Evolutionary conservation across 1,140 invertebrate genomes (phyloP).

Genomic region (Leptinotarsa undecemlineata): DNA sequence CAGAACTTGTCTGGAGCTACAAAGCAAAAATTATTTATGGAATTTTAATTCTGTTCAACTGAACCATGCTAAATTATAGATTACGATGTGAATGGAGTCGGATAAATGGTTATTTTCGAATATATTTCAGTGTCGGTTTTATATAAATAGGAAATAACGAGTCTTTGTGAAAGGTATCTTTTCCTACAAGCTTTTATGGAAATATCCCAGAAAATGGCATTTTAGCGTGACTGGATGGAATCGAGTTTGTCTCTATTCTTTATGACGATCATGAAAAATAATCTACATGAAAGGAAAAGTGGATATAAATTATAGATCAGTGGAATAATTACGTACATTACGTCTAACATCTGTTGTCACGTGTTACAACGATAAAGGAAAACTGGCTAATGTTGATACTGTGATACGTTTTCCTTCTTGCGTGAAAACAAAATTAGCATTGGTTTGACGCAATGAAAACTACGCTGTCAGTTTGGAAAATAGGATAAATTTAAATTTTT

Average conservation of each 20-base stretch:
- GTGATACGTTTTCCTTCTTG: too few species aligned
- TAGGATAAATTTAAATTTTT: too few species aligned
- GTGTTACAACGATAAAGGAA: too few species aligned
- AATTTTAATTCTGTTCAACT: too few species aligned
- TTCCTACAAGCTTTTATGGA: not conserved
- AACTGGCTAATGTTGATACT: too few species aligned
- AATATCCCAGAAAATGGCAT: not conserved
- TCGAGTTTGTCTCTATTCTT: not conserved
- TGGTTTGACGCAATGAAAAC: too few species aligned
- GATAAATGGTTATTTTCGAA: not conserved
- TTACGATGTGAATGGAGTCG: not conserved
- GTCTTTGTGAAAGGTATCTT: not conserved
- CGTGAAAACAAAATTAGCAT: too few species aligned
- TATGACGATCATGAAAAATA: constrained; percentile 4
- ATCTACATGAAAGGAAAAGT: constrained; percentile 6
- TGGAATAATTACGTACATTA: too few species aligned
- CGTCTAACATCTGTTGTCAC: too few species aligned
- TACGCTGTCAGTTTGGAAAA: too few species aligned
- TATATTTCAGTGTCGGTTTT: not conserved
- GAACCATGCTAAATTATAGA: not conserved
- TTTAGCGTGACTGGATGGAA: not conserved
- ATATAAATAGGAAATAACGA: not conserved
- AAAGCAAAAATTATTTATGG: too few species aligned
- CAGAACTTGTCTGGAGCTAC: too few species aligned
- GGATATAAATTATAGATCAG: not conserved